These are phyloP conservation scores for Melanotaenia nigrans DNA, from an alignment of 2,797 vertebrate genomes.

Conservation along the genomic window DNA sequence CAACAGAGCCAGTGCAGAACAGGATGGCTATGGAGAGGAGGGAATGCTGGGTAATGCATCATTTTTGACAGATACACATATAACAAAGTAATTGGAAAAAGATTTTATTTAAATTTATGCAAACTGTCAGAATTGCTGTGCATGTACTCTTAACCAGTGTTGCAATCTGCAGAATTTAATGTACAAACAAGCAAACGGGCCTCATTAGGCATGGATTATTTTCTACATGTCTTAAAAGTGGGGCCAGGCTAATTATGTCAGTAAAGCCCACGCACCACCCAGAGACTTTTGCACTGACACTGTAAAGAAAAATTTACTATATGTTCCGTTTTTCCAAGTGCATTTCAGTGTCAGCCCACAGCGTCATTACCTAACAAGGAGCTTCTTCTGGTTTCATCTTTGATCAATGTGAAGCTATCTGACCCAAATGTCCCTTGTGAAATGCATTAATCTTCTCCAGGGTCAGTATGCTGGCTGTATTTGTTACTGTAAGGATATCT, in stretches of 20 bases:
- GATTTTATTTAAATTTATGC: not conserved
- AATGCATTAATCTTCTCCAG: constrained; percentile 22
- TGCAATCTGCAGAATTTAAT: not conserved
- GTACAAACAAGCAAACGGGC: not conserved
- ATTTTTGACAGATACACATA: no score
- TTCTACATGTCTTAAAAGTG: not conserved
- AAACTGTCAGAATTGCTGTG: not conserved
- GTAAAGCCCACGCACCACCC: not conserved
- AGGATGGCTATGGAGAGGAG: no score
- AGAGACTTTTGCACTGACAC: not conserved
- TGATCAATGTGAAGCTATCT: constrained; percentile 16
- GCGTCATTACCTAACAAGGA: not conserved
- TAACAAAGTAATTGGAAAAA: not conserved
- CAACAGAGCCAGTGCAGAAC: not conserved
- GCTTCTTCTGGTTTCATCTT: constrained; percentile 1
- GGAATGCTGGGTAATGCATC: no score
- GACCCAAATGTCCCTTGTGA: constrained; percentile 24
- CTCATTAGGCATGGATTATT: not conserved
- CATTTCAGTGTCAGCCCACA: not conserved
- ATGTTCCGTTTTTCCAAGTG: not conserved
- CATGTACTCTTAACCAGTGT: not conserved
- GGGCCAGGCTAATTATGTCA: not conserved
- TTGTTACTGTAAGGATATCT: constrained; percentile 15
- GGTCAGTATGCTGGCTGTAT: constrained; percentile 7
- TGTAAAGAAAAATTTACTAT: not conserved